Evolutionary conservation across 1,140 invertebrate genomes (phyloP).

Genomic region (Bilobella aurantiaca): DNA sequence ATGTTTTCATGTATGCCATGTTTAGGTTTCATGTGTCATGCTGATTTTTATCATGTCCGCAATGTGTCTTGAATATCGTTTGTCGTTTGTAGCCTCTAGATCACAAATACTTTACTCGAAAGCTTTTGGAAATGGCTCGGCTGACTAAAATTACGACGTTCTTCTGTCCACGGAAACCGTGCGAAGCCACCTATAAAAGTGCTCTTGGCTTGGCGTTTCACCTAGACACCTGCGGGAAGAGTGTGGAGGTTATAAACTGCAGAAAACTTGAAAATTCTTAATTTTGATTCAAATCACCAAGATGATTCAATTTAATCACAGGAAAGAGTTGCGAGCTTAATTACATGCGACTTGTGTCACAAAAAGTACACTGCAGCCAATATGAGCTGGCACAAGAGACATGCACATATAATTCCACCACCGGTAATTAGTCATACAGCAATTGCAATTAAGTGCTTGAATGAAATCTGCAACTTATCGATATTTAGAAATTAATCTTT

Average conservation of each 20-base stretch:
- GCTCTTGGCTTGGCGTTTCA: conserved; percentile 14
- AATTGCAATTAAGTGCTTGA: neutral
- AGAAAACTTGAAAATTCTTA: conserved; percentile 7
- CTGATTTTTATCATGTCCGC: neutral
- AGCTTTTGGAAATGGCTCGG: conserved; percentile 10
- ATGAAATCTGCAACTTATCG: neutral
- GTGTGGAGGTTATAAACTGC: neutral
- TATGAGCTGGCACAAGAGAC: conserved; percentile 16
- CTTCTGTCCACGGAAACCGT: neutral
- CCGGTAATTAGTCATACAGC: neutral
- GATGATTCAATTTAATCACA: conserved; percentile 5
- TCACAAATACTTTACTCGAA: conserved; percentile 14
- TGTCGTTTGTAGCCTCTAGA: conserved; percentile 10
- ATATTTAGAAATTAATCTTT: no score
- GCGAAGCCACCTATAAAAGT: conserved; percentile 9
- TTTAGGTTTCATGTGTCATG: no score
- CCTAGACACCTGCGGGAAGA: conserved; percentile 10
- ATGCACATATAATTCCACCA: neutral
- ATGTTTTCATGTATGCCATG: no score
- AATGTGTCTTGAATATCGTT: neutral
- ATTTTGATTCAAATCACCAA: neutral
- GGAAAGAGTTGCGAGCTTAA: conserved; percentile 18
- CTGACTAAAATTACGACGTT: neutral
- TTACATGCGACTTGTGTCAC: conserved; percentile 24
- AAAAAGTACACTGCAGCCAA: conserved; percentile 17